phyloP scores from a whole-genome alignment of 2,797 vertebrate genomes.

The Odontamblyopus lacepedii region DNA sequence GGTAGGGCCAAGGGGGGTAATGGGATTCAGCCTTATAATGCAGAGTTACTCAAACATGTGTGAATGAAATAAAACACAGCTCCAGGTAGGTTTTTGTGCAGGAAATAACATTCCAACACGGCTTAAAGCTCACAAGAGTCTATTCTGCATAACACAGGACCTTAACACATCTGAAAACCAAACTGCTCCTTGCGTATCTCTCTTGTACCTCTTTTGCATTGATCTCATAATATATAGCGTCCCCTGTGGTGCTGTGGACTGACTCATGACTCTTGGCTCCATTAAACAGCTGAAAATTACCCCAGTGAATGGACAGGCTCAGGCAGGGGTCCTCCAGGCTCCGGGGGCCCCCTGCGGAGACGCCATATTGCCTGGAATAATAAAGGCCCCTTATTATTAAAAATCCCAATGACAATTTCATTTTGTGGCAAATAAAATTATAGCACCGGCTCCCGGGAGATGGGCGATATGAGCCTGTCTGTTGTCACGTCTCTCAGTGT shows the following conservation, averaged over 20 bases:
- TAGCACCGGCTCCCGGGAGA: conserved; percentile 63
- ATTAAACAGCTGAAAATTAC: conserved; percentile 85
- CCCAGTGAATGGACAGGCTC: conserved; percentile 86
- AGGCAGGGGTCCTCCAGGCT: conserved; percentile 64
- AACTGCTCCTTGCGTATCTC: too few relatives aligned
- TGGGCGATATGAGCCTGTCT: conserved; percentile 57
- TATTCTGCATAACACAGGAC: too few relatives aligned
- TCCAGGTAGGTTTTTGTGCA: too few relatives aligned
- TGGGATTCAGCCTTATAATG: too few relatives aligned
- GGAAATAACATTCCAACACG: too few relatives aligned
- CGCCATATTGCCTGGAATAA: conserved; percentile 81
- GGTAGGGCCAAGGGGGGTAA: too few relatives aligned
- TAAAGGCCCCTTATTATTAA: conserved; percentile 70
- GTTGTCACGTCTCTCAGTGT: conserved; percentile 65
- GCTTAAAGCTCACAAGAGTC: too few relatives aligned
- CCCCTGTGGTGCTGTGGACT: conserved; percentile 85
- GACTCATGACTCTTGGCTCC: conserved; percentile 75
- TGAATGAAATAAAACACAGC: too few relatives aligned
- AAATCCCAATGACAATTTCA: conserved; percentile 77
- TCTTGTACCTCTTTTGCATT: neutral
- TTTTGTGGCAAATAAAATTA: conserved; percentile 72
- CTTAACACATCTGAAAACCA: too few relatives aligned
- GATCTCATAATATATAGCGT: conserved; percentile 71
- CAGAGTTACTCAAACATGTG: too few relatives aligned
- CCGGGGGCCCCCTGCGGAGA: conserved; percentile 75